Evolutionary conservation across 2,888 invertebrate genomes (phyloP).

Genomic region (Dicranocentrus wangi): DNA sequence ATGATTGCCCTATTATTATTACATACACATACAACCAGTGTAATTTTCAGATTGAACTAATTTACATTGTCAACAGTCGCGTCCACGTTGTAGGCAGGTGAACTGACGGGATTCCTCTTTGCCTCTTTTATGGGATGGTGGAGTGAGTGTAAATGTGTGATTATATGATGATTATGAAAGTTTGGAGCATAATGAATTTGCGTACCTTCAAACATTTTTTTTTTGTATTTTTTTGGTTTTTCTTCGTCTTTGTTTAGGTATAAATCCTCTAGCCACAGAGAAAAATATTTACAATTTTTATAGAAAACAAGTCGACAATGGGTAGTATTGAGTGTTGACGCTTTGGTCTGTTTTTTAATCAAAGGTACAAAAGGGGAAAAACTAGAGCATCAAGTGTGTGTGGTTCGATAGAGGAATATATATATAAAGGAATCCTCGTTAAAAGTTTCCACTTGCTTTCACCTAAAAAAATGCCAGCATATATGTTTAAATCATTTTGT

Average conservation of each 20-base stretch:
- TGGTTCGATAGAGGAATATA: conserved; percentile 8
- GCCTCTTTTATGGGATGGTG: not conserved
- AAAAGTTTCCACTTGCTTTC: conserved; percentile 41
- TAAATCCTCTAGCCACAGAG: no score
- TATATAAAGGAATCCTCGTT: conserved; percentile 27
- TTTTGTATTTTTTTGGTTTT: no score
- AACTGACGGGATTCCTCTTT: not conserved
- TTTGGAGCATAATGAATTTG: no score
- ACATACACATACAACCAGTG: not conserved
- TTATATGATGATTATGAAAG: no score
- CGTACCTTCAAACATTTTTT: no score
- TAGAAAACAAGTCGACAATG: no score
- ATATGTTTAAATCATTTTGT: conserved; percentile 31
- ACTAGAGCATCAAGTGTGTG: conserved; percentile 13
- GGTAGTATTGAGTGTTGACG: no score
- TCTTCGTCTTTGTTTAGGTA: no score
- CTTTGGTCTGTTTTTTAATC: no score
- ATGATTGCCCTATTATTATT: conserved; percentile 19
- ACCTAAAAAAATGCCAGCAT: conserved; percentile 26
- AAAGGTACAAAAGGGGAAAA: conserved; percentile 6
- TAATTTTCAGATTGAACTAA: conserved; percentile 10
- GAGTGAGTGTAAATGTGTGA: no score
- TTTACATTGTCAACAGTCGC: conserved; percentile 18
- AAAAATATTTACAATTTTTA: no score
- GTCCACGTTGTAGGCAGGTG: not conserved